Evolutionary conservation across 2,888 invertebrate species (phyloP), one percentile per base, ranked within the genome.

Genomic region (Drosophila greeni): DNA sequence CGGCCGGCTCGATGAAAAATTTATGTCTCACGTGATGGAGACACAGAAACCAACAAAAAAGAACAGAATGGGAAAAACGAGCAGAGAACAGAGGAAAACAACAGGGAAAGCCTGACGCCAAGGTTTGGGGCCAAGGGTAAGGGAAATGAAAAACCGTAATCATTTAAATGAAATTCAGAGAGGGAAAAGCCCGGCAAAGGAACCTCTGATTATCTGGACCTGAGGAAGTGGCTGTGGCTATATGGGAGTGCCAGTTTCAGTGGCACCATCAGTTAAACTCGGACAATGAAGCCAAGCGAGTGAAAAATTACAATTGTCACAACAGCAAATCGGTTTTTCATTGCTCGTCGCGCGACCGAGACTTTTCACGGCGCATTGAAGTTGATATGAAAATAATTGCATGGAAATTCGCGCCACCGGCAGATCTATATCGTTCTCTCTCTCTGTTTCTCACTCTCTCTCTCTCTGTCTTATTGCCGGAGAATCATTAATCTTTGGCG

Each of bases 301-400:
- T 83, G 83, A 83, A 78, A 85, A 83, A 83, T 84, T 75, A 82
- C 81, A 73, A 82, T 85, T 81, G 85, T 83, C 82, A 78, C 83
- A 75, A 72, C 76, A 78, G 70, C 83, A 85, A 83, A 84, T 83
- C 83, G 73, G 73, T 75, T 70, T 84, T 82, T 80, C 75, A 82
- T 82, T 75, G 72, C 67, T 67, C 36, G 40, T 57, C 40, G 61
- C 64, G 58, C 47, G 59, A 69, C 57, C 66, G 53, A 34, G 60
- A 70, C 59, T 67, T 73, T 79, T 76, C 76, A 78, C 76, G 68
- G 68, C 49, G 74, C 72, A 65, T 82, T 79, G 74, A 73, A 68
- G 59, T 81, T 80, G 76, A 84, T 81, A 74, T 66, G 75, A 67
- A 85, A 74, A 77, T 84, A 84, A 84, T 84, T 84, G 78, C 75